These are phyloP conservation scores for Incurvaria masculella DNA, from an alignment of 2,888 invertebrate species.

Conservation along the genomic window DNA sequence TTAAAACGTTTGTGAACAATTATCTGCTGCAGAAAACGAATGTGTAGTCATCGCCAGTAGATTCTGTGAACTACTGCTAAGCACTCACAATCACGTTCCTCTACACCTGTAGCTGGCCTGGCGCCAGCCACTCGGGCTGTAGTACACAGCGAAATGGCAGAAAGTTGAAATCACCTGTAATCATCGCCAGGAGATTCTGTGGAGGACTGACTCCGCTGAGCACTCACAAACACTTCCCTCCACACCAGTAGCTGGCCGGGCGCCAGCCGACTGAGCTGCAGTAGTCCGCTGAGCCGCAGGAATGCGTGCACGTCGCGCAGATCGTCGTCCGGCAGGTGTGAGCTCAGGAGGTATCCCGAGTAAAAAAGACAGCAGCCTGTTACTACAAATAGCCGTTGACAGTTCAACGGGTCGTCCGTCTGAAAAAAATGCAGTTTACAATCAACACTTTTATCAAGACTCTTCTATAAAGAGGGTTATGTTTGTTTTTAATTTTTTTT, in stretches of 20 bases:
- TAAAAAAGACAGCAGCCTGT: conserved; percentile 63
- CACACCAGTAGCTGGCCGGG: conserved; percentile 72
- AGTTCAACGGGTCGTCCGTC: conserved; percentile 75
- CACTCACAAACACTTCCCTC: conserved; percentile 68
- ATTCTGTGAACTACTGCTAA: conserved; percentile 30
- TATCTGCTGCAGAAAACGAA: too few species aligned
- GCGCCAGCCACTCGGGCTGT: conserved; percentile 62
- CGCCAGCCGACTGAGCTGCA: conserved; percentile 63
- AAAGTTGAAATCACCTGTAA: conserved; percentile 45
- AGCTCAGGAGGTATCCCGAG: conserved; percentile 70
- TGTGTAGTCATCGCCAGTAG: conserved; percentile 31
- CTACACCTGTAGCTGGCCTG: conserved; percentile 73
- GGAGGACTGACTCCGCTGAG: conserved; percentile 33
- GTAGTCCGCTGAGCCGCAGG: conserved; percentile 70
- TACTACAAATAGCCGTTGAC: conserved; percentile 68
- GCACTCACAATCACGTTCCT: conserved; percentile 65
- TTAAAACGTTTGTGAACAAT: too few species aligned
- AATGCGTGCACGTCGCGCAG: conserved; percentile 73
- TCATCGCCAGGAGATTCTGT: conserved; percentile 33
- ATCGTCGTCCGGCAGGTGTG: conserved; percentile 73
- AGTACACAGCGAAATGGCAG: conserved; percentile 73
- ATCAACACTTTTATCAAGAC: too few species aligned
- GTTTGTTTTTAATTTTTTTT: too few species aligned
- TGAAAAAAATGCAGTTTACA: too few species aligned
- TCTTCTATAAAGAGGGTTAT: too few species aligned